Evolutionary conservation across 1,140 invertebrate genomes (phyloP).

Genomic region (Drosophila baimaii): DNA sequence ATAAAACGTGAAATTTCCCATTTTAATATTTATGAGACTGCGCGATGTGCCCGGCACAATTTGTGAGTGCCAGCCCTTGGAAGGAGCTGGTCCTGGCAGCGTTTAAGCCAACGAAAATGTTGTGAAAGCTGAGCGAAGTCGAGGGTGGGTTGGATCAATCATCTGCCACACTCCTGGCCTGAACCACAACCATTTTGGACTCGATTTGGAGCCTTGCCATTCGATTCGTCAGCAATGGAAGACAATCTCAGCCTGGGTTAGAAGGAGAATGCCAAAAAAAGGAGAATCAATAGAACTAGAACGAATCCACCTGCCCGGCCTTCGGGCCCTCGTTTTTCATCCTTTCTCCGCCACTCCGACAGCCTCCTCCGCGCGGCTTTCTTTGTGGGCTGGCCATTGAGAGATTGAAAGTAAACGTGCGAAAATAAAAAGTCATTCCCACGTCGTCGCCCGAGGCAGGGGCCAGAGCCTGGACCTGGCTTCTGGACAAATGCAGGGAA

Average conservation of each 20-base stretch:
- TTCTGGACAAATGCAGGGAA: constrained; percentile 40
- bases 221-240: constrained; percentile 19
- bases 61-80: constrained; percentile 9
- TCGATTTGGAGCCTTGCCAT: constrained; percentile 4
- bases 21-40: constrained; percentile 80
- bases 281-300: background rate
- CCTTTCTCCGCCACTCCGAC: constrained; percentile 2
- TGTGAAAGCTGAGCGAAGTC: background rate
- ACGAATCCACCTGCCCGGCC: constrained; percentile 19
- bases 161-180: background rate
- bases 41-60: constrained; percentile 36
- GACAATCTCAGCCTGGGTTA: constrained; percentile 26
- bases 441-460: constrained; percentile 28
- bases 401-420: constrained; percentile 63
- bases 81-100: background rate
- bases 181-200: constrained; percentile 31
- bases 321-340: constrained; percentile 20
- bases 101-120: background rate
- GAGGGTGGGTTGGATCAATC: constrained; percentile 2
- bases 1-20: constrained; percentile 75
- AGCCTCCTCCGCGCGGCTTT: constrained; percentile 8
- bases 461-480: constrained; percentile 31
- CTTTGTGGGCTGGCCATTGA: constrained; percentile 16
- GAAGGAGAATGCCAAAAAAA: constrained; percentile 14
- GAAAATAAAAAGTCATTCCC: constrained; percentile 73